Evolutionary conservation across 2,797 vertebrate genomes (phyloP), one percentile per base, ranked within the genome.

Genomic region (Salarias fasciatus): DNA sequence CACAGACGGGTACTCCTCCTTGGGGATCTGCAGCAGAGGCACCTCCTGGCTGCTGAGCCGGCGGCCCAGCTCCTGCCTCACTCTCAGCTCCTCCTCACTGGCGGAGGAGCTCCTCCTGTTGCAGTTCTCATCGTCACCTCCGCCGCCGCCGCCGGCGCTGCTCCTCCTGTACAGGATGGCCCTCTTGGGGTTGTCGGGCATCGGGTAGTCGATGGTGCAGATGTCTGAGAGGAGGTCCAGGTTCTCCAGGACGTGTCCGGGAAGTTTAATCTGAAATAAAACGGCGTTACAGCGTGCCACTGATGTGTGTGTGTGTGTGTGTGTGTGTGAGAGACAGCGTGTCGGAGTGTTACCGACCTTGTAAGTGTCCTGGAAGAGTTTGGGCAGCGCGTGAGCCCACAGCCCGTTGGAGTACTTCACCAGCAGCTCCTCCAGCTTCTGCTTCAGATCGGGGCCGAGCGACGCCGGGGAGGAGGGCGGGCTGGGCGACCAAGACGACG

Each of bases 351-450:
- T 44, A 78, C 86, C 80, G 60, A 91, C 90, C 76, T 91, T 91
- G 84, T 96, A 97, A 2, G 91, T 91, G 55, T 97, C 96, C 88
- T 95, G 94, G 88, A 94, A 98, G 40, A 97, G 91, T 81, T 97
- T 97, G 3, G 97, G 97, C 45, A 99, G 93, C 0, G 97, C 97
- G 7, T 96, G 94, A 44, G 95, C 95, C 97, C 97, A 99, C 57
- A 99, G 91, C 28, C 97, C 97, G 47, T 59, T 96, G 61, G 94
- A 93, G 83, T 98, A 98, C 60, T 95, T 97, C 54, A 86, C 52
- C 79, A 99, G 90, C 69, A 99, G 90, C 71, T 95, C 90, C 44
- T 92, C 91, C 57, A 99, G 90, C 72, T 94, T 96, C 79, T 90
- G 84, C 84, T 94, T 96, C 61, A 97, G 81, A 40, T 94, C 90